Base-by-base conservation (phyloP, 1,140 invertebrate species). In the Achatina immaculata region DNA sequence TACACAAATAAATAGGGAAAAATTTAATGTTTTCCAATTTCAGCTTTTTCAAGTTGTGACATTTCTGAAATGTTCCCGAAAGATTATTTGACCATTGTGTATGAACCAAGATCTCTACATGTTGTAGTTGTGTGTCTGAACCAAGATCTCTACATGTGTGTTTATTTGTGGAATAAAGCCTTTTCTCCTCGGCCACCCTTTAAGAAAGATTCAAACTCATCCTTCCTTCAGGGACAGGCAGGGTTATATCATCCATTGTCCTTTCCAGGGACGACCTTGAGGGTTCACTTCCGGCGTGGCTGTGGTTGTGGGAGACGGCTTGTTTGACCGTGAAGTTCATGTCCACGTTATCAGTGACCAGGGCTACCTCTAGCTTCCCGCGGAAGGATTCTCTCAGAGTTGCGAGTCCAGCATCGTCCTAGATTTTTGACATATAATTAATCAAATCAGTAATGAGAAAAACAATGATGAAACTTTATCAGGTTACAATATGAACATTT, bases 321-420 rank as follows among this genome's bases (percentile, higher is more conserved):
- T 82, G 80, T 58, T 83, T 83, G 7, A 83, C 83, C 4, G 83
- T 83, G 73, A 83, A 83, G 72, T 83, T 83, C 76, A 83, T 69
- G 43, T 83, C 83, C 58, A 83, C 80, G 66, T 83, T 75, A 42
- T 75, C 76, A 24, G 83, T 83, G 19, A 83, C 83, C 31, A 83
- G 55, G 28, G 83, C 76, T 34, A 83, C 83, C 48, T 83, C 80
- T 14, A 80, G 83, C 42, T 81, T 79, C 28, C 58, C 45, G 24
- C 80, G 76, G 14, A 75, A n/a, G 4, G 75, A 68, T 42, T 31
- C 36, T 34, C 72, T 55, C 28, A 68, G 9, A 19, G 58, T 28
- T 16, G 51, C 76, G 11, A 71, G 55, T 21, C 81, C 80, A 3
- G 73, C 62, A 6, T 77, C 73, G 19, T 77, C 80, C 51, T 81